phyloP scores from a whole-genome alignment of 1,140 invertebrate genomes.

The Ooceraea biroi region DNA sequence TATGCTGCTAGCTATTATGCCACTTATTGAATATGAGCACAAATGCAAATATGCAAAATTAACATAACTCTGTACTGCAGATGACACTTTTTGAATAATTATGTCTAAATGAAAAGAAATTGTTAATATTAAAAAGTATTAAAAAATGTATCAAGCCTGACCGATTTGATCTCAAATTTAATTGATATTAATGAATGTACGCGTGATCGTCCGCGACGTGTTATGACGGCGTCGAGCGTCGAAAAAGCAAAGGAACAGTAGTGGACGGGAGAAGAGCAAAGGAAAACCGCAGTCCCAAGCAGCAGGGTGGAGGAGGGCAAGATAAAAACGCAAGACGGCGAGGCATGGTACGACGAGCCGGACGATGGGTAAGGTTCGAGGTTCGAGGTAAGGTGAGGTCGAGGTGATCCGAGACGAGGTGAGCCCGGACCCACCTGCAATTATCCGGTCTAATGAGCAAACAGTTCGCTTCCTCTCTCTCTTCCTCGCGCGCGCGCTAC shows the following conservation, averaged over 20 bases:
- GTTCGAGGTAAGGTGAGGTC: constrained; percentile 67
- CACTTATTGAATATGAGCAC: not conserved
- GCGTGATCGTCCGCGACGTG: not conserved
- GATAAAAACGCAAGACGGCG: constrained; percentile 35
- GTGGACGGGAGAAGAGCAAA: not conserved
- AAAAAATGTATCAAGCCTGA: not conserved
- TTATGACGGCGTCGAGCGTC: not conserved
- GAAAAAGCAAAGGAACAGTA: not conserved
- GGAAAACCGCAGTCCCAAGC: not conserved
- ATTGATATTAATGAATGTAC: constrained; percentile 11
- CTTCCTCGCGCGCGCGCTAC: constrained; percentile 51
- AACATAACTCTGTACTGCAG: not conserved
- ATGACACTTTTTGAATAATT: not conserved
- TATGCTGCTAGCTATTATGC: not conserved
- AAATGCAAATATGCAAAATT: not conserved
- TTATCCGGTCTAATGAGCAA: constrained; percentile 86
- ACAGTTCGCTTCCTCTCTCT: constrained; percentile 77
- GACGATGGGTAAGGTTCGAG: constrained; percentile 62
- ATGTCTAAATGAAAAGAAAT: not conserved
- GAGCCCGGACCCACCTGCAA: constrained; percentile 81
- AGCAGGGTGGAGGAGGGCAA: no score
- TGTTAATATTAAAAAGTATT: not conserved
- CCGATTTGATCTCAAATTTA: constrained; percentile 1
- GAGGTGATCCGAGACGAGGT: constrained; percentile 71
- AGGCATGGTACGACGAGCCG: constrained; percentile 54